Base-by-base conservation (phyloP, 2,888 invertebrate genomes). In the Eurytoma californica region DNA sequence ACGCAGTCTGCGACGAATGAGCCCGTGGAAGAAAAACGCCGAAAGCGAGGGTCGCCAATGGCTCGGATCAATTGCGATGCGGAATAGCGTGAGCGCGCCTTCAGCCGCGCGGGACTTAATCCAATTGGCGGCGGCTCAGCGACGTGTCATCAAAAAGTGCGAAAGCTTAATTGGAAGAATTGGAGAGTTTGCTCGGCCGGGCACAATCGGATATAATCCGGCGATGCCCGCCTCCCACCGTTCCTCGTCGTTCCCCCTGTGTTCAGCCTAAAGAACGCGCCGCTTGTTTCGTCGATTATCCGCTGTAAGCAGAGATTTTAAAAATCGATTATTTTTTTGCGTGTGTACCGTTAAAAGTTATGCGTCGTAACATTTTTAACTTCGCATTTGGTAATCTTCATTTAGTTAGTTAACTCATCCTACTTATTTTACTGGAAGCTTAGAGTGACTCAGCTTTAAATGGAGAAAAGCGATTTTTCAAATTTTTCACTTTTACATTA, bases 81-180 rank as follows among this genome's bases (percentile, higher is more conserved):
- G 39, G 7, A 39, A 39, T 39, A 39, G 39, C 39, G 39, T 80
- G 85, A 82, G 53, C 2, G 16, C 24, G 28, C 51, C 39, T 39
- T 39, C 39, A 39, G 39, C 39, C 39, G 53, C 49, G 24, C 57
- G 85, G 83, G 86, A 81, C 84, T 86, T 85, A 86, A 87, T 87
- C 87, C 87, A 86, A 87, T 87, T 84, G 83, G 82, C 84, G 82
- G 83, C 83, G 80, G 76, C 53, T 79, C 79, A 61, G 81, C 80
- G 83, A 81, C 85, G 86, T 86, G 86, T 87, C 87, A 87, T 89
- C 87, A 88, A 88, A 89, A 89, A 88, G 89, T 89, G 89, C 88
- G 89, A 90, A 88, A 88, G 89, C 88, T 88, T 89, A 88, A 90
- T 90, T 87, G 88, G 85, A 83, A 84, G 86, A 88, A 89, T 88